phyloP scores from a whole-genome alignment of 2,797 vertebrate genomes.

The Esox lucius region DNA sequence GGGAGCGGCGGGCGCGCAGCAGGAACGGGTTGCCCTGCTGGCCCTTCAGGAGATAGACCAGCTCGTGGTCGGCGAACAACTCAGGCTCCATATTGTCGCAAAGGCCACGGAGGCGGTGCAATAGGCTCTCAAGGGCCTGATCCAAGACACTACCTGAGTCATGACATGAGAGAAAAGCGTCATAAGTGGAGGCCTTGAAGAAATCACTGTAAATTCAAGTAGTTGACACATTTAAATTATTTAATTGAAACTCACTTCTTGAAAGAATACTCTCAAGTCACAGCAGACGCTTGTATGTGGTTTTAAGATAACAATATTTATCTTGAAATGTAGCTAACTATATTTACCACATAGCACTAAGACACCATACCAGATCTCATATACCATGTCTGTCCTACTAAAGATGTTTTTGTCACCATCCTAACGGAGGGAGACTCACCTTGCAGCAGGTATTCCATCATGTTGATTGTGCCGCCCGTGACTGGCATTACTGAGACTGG shows the following conservation, averaged over 20 bases:
- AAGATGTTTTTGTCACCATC: neutral
- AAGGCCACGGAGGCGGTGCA: constrained; percentile 91
- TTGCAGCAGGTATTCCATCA: constrained; percentile 97
- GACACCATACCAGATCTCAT: neutral
- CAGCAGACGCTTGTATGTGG: neutral
- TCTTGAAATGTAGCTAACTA: no score
- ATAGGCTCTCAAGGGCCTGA: constrained; percentile 90
- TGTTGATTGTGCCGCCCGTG: constrained; percentile 91
- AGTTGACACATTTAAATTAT: neutral
- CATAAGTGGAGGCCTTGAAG: neutral
- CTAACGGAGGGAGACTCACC: constrained; percentile 66
- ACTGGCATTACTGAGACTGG: constrained; percentile 93
- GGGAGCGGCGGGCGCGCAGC: constrained; percentile 86
- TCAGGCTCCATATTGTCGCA: constrained; percentile 98
- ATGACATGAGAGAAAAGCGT: constrained; percentile 4
- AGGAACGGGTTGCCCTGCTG: constrained; percentile 97
- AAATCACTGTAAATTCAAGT: neutral
- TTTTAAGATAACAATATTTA: neutral
- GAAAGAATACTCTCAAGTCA: neutral
- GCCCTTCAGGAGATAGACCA: constrained; percentile 95
- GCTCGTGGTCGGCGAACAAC: constrained; percentile 91
- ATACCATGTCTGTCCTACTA: neutral
- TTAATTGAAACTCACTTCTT: neutral
- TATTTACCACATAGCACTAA: neutral
- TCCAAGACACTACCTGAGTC: constrained; percentile 91